phyloP scores from a whole-genome alignment of 1,140 invertebrate species.

The Sipha flava region DNA sequence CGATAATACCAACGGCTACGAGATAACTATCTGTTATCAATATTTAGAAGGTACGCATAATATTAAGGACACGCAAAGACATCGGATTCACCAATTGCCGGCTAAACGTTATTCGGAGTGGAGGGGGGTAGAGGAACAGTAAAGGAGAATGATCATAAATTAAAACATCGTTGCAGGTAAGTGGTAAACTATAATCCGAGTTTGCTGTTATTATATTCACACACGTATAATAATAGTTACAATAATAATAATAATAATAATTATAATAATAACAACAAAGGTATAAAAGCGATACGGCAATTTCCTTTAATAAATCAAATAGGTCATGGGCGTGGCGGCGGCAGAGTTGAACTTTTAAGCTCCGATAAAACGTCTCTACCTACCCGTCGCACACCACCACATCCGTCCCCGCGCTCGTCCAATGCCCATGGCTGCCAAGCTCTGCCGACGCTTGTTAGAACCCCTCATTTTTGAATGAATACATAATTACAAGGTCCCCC shows the following conservation, averaged over 20 bases:
- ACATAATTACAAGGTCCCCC: slow-evolving; percentile 2
- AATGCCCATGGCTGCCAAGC: neutral
- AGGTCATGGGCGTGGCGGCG: slow-evolving; percentile 5
- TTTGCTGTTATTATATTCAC: neutral
- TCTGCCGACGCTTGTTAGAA: neutral
- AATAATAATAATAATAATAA: neutral
- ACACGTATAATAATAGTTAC: neutral
- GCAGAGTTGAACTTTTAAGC: slow-evolving; percentile 12
- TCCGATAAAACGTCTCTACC: neutral
- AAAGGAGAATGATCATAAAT: too few species aligned
- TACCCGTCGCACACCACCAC: neutral
- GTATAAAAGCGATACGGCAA: slow-evolving; percentile 5
- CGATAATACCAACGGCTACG: too few species aligned
- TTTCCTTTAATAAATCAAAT: slow-evolving; percentile 22
- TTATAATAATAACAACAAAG: neutral
- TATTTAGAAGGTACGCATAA: too few species aligned
- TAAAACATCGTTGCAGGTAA: neutral
- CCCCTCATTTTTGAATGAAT: slow-evolving; percentile 22
- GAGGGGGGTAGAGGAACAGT: too few species aligned
- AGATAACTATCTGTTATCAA: too few species aligned
- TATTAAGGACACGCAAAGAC: too few species aligned
- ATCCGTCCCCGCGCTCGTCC: neutral
- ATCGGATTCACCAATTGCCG: too few species aligned
- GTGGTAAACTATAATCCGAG: neutral
- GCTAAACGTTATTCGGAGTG: too few species aligned